Evolutionary conservation across 2,113 vertebrate genomes (phyloP).

Genomic region (Oenanthe oenanthe): DNA sequence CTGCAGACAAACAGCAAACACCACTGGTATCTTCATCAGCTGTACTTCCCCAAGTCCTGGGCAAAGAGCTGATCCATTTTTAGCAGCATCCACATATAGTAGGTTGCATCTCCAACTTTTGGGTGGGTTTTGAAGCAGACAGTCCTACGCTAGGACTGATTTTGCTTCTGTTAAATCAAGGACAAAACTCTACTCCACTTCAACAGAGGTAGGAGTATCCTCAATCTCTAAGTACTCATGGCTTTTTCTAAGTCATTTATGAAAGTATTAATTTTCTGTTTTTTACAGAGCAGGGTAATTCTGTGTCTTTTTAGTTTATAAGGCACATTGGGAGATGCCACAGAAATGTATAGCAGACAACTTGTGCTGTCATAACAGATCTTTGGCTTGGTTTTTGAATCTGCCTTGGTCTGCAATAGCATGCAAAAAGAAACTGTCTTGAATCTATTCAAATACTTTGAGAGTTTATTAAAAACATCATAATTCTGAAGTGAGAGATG

Average conservation of each 20-base stretch:
- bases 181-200: background rate
- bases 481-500: background rate
- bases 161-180: background rate
- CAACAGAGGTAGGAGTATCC: background rate
- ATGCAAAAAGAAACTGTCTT: background rate
- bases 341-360: constrained; percentile 5
- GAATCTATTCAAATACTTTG: background rate
- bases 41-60: background rate
- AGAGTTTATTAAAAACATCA: background rate
- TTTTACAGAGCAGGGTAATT: background rate
- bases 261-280: background rate
- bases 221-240: background rate
- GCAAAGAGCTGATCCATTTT: background rate
- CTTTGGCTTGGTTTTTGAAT: background rate
- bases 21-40: background rate
- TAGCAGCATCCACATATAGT: background rate
- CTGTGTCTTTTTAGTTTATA: fast-evolving
- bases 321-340: background rate
- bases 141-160: background rate
- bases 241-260: background rate
- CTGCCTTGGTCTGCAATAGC: background rate
- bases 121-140: background rate
- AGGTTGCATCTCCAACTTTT: background rate
- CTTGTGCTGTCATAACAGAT: background rate
- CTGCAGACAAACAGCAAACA: background rate